Conservation (phyloP, 2,797 vertebrate genomes). For the Glyptemys insculpta region DNA sequence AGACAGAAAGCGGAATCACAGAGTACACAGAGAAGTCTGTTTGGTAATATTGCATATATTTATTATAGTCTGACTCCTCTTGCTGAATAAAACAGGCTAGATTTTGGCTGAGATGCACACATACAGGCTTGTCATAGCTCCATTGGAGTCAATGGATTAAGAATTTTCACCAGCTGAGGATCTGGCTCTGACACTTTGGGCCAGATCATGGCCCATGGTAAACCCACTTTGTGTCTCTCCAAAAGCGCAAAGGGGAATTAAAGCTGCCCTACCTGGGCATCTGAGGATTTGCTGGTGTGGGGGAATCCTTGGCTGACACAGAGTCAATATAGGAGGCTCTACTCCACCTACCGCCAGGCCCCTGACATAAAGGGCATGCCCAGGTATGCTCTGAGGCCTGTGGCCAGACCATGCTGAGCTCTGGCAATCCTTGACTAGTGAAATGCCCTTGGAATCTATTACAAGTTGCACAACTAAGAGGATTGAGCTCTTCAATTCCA, state of each 20-base stretch:
- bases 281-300: background rate
- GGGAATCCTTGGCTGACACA: background rate
- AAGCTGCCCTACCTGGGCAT: background rate
- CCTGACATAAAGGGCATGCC: fast-evolving
- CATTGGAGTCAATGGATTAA: background rate
- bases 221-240: background rate
- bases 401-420: fast-evolving
- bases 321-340: background rate
- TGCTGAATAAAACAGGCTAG: fast-evolving
- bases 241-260: background rate
- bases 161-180: background rate
- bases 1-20: background rate
- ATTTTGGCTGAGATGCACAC: background rate
- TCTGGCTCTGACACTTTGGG: background rate
- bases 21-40: background rate
- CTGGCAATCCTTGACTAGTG: fast-evolving
- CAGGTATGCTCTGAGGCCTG: fast-evolving
- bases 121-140: background rate
- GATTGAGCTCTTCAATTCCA: background rate
- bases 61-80: background rate
- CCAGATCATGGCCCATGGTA: background rate
- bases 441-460: background rate
- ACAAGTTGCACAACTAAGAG: background rate
- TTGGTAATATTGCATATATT: background rate
- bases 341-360: background rate